Base-by-base conservation (phyloP, 2,113 vertebrate species). In the Alligator mississippiensis region DNA sequence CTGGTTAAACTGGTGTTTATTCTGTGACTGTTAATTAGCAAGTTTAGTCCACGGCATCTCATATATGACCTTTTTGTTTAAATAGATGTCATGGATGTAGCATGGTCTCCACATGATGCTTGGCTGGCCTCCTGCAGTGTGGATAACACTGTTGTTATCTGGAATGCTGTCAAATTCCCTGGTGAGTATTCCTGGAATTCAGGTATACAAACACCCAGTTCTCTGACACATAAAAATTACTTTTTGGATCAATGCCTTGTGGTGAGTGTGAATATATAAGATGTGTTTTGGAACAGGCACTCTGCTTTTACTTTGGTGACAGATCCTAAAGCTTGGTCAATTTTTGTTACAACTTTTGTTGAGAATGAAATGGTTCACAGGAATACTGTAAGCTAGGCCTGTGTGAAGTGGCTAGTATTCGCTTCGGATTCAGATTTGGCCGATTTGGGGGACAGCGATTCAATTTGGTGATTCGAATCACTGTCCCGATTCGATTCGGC, bases 71-170 rank as follows among this genome's bases (percentile, higher is more conserved):
- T 34, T 55, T 79, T n/a, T 93, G 84, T 92, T 34, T 94, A 12
- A 62, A 86, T 96, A 99, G 99, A 99, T 97, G 99, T 99, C 84
- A 99, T 99, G 99, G 99, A 99, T 59, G 99, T 99, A 19, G 98
- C 99, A 0, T 99, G 99, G 99, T 99, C 99, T 81, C 99, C 99
- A 2, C 99, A 99, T 9, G 99, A 99, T 15, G 98, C 99, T 84
- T 99, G 99, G 99, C 96, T 99, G 75, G 99, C 99, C 17, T 99
- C 99, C 59, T 99, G 99, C 97, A 99, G 99, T 81, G 99, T 99
- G 70, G 99, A 99, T 97, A 99, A 99, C 97, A 99, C 99, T 66
- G 98, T 99, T 7, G 99, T 99, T 93, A 99, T 99, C 96, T 99
- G 99, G 99, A 99, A 99, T 14, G 99, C 99, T 13, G 98, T 99